Percentiles rank a stretch among this genome's conserved stretches.
phyloP scores from a whole-genome alignment of 2,113 vertebrate genomes.

The Haplochromis vanheusdeni region DNA sequence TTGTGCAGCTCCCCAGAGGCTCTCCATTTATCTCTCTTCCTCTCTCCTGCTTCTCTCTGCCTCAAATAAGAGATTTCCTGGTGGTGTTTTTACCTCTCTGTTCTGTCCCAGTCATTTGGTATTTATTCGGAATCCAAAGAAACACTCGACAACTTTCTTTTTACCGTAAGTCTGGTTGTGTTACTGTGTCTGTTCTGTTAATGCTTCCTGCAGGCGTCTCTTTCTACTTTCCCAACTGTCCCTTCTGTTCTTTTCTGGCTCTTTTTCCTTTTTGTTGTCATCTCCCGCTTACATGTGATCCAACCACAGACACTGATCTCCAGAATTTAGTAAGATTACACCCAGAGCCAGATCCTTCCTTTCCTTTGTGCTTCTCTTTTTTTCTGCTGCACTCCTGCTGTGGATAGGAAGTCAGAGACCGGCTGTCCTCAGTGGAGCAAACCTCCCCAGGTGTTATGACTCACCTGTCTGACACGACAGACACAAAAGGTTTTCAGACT shows the following conservation, averaged over 20 bases:
- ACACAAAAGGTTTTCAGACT: not conserved
- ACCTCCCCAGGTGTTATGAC: not conserved
- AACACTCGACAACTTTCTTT: not conserved
- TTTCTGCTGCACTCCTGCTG: not conserved
- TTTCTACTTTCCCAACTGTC: not conserved
- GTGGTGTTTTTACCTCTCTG: not conserved
- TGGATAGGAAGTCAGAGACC: not conserved
- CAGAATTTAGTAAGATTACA: not conserved
- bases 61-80: constrained; percentile 11
- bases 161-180: not conserved
- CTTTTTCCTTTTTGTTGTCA: not conserved
- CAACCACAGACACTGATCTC: not conserved
- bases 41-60: not conserved
- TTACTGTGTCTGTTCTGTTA: not conserved
- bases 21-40: not conserved
- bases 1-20: not conserved
- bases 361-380: not conserved
- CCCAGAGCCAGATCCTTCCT: not conserved
- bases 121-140: not conserved
- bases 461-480: not conserved
- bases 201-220: not conserved
- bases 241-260: not conserved
- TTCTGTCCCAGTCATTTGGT: not conserved
- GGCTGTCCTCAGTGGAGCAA: not conserved
- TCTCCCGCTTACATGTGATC: not conserved